Evolutionary conservation across 2,113 vertebrate species (phyloP).

Genomic region (Scortum barcoo): DNA sequence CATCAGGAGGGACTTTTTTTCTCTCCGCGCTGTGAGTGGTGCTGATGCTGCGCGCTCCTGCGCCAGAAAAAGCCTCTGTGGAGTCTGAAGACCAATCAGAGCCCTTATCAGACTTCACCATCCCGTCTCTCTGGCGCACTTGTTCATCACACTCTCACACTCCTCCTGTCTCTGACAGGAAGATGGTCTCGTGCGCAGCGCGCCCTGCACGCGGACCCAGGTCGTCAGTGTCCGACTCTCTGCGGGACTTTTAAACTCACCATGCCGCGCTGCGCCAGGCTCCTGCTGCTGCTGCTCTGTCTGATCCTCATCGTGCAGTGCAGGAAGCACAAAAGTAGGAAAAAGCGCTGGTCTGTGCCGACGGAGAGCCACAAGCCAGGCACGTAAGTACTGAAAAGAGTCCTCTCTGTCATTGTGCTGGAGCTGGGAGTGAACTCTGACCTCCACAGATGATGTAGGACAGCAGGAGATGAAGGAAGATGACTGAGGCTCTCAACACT

Average conservation of each 20-base stretch:
- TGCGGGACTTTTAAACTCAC: constrained; percentile 62
- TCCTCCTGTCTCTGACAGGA: constrained; percentile 19
- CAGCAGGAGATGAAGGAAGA: background rate
- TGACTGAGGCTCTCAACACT: background rate
- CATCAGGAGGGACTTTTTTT: background rate
- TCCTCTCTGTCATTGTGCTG: too few relatives aligned
- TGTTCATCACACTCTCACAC: background rate
- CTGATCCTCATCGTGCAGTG: constrained; percentile 86
- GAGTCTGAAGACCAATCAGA: constrained; percentile 73
- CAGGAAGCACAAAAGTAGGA: constrained; percentile 86
- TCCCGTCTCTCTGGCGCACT: constrained; percentile 44
- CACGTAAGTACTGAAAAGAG: constrained; percentile 84
- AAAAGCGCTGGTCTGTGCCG: constrained; percentile 86
- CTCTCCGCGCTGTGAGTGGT: constrained; percentile 41
- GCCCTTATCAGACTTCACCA: constrained; percentile 44
- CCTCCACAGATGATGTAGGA: background rate
- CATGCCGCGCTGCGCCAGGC: constrained; percentile 87
- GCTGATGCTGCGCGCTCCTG: constrained; percentile 64
- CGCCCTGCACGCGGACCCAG: constrained; percentile 17
- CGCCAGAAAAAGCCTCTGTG: constrained; percentile 22
- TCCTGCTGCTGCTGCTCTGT: constrained; percentile 86
- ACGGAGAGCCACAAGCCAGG: constrained; percentile 83
- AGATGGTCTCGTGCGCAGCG: constrained; percentile 64
- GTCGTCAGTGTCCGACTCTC: constrained; percentile 9
- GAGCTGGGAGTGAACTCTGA: background rate